phyloP scores from a whole-genome alignment of 2,797 vertebrate species.

The Neosilurus hyrtlii region DNA sequence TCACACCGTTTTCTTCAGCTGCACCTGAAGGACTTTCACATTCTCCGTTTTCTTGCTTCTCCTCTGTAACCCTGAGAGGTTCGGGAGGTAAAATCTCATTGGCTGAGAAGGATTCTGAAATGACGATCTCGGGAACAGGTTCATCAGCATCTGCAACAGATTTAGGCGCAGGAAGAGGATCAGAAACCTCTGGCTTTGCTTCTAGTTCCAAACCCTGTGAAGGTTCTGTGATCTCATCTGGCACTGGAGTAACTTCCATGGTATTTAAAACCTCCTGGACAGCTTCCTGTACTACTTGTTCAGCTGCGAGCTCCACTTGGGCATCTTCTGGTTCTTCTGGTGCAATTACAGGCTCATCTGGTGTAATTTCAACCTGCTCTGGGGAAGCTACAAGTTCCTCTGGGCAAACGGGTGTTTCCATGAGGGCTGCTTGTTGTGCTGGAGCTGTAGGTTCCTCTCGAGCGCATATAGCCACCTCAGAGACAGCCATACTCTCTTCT shows the following conservation, averaged over 20 bases:
- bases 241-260: slow-evolving; percentile 7
- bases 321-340: slow-evolving; percentile 13
- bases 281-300: slow-evolving; percentile 39
- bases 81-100: slow-evolving; percentile 56
- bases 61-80: slow-evolving; percentile 41
- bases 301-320: slow-evolving; percentile 27
- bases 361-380: slow-evolving; percentile 33
- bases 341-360: background rate
- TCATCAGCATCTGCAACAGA: slow-evolving; percentile 49
- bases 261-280: slow-evolving; percentile 42
- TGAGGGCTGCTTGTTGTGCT: slow-evolving; percentile 14
- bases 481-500: background rate
- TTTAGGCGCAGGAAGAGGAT: slow-evolving; percentile 22
- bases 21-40: slow-evolving; percentile 53
- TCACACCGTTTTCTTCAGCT: slow-evolving; percentile 67
- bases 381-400: slow-evolving; percentile 36
- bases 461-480: slow-evolving; percentile 1
- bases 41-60: slow-evolving; percentile 71
- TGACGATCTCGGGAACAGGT: slow-evolving; percentile 67
- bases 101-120: slow-evolving; percentile 66
- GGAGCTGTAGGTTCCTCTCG: slow-evolving; percentile 11
- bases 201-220: slow-evolving; percentile 40
- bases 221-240: slow-evolving; percentile 30
- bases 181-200: slow-evolving; percentile 13
- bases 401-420: slow-evolving; percentile 11